Conservation (phyloP, 2,888 invertebrate genomes). For the Caenorhabditis afra region DNA sequence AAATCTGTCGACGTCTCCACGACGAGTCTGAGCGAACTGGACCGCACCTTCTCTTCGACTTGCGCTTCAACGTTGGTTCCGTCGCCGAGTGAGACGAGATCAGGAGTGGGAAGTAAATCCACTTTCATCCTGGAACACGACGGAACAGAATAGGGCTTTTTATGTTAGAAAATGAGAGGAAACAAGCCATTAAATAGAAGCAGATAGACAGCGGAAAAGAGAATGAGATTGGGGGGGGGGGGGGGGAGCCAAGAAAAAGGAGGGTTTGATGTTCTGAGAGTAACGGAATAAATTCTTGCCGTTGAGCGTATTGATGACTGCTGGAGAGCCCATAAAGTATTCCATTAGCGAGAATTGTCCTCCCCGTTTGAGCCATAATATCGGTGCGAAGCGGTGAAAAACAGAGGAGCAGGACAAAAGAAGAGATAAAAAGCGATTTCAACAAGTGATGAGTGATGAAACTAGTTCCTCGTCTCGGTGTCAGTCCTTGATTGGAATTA, state of each 20-base stretch:
- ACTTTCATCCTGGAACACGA: constrained; percentile 6
- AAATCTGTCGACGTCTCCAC: too few relatives aligned
- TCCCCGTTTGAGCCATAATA: neutral
- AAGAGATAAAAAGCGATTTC: neutral
- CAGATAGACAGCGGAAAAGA: neutral
- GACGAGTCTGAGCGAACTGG: too few relatives aligned
- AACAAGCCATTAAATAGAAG: neutral
- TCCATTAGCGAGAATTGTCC: constrained; percentile 27
- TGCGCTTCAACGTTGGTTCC: too few relatives aligned
- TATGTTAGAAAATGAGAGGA: neutral
- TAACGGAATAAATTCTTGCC: neutral
- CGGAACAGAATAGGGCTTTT: neutral
- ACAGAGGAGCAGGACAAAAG: neutral
- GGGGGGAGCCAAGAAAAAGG: neutral
- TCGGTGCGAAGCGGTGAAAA: neutral
- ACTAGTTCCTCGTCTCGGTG: constrained; percentile 9
- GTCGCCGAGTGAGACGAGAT: neutral
- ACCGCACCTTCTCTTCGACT: too few relatives aligned
- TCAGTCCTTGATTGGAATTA: constrained; percentile 9
- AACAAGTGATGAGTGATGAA: neutral
- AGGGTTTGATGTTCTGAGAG: neutral
- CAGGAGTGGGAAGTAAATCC: constrained; percentile 5
- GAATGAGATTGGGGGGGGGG: neutral
- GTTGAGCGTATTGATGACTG: constrained; percentile 21
- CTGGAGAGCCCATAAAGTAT: neutral